A percentile compares a stretch with the other conserved stretches of the same genome.
phyloP scores from a whole-genome alignment of 2,797 vertebrate species.

The Calcarius lapponicus region DNA sequence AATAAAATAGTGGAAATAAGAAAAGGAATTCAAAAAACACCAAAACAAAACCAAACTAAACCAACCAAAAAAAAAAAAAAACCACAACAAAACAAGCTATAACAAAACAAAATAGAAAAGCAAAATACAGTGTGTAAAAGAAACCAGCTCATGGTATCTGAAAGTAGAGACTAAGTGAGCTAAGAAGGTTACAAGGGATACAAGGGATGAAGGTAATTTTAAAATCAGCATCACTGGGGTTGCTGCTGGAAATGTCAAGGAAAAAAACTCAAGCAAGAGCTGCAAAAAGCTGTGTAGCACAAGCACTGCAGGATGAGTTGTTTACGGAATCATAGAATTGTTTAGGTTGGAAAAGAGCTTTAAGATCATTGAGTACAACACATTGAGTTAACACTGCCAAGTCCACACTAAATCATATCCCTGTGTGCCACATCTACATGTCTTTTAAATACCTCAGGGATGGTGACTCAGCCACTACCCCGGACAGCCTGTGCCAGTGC shows the following conservation, averaged over 20 bases:
- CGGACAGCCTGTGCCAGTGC: background rate
- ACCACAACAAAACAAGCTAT: fast-evolving
- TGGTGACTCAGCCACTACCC: background rate
- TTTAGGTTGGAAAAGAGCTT: background rate
- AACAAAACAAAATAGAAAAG: background rate
- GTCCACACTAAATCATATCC: background rate
- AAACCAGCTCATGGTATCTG: background rate
- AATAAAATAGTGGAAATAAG: background rate
- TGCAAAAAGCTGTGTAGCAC: background rate
- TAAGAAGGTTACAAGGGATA: background rate
- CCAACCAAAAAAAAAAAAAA: fast-evolving
- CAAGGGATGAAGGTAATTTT: background rate
- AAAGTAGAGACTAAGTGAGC: background rate
- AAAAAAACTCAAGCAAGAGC: background rate
- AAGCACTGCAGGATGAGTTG: background rate
- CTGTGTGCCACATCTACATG: background rate
- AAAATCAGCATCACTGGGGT: background rate
- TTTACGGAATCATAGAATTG: background rate
- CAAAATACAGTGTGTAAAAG: background rate
- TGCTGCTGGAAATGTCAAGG: background rate
- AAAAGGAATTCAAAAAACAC: background rate
- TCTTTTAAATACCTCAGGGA: background rate
- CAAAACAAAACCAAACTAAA: background rate
- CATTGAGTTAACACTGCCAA: background rate
- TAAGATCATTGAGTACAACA: background rate